phyloP scores from a whole-genome alignment of 2,113 vertebrate species.

The Dolichotis patagonum region DNA sequence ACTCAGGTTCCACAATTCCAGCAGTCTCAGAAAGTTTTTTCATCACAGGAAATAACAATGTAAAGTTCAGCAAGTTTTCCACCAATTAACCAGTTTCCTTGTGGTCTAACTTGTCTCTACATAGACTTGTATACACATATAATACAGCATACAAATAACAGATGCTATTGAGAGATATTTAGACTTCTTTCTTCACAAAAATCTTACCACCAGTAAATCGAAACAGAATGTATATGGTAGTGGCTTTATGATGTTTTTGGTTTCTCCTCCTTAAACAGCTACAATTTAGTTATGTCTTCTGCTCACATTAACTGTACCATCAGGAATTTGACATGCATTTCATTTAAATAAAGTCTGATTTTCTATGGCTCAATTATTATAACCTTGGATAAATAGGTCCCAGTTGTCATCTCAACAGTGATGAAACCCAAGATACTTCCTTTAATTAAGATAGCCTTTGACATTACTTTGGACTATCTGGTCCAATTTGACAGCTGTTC shows the following conservation, averaged over 20 bases:
- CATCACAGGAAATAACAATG: neutral
- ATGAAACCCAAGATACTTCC: constrained; percentile 20
- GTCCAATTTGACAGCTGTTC: constrained; percentile 1
- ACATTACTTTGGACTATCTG: neutral
- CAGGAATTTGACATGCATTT: constrained; percentile 11
- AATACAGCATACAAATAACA: neutral
- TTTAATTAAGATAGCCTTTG: constrained; percentile 59
- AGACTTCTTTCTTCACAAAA: neutral
- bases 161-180: neutral
- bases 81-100: neutral
- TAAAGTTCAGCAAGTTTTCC: neutral
- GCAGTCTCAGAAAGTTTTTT: neutral
- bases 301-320: neutral
- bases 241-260: neutral
- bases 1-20: neutral
- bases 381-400: constrained; percentile 39
- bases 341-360: constrained; percentile 55
- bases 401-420: constrained; percentile 23
- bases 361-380: constrained; percentile 54
- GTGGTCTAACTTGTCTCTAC: neutral
- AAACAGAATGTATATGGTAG: neutral
- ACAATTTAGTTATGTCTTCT: neutral
- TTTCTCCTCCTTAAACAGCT: neutral
- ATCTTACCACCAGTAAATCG: neutral
- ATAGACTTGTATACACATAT: neutral